These are phyloP conservation scores for Drosophila ambigua DNA, from an alignment of 1,140 invertebrate genomes.

Conservation along the genomic window DNA sequence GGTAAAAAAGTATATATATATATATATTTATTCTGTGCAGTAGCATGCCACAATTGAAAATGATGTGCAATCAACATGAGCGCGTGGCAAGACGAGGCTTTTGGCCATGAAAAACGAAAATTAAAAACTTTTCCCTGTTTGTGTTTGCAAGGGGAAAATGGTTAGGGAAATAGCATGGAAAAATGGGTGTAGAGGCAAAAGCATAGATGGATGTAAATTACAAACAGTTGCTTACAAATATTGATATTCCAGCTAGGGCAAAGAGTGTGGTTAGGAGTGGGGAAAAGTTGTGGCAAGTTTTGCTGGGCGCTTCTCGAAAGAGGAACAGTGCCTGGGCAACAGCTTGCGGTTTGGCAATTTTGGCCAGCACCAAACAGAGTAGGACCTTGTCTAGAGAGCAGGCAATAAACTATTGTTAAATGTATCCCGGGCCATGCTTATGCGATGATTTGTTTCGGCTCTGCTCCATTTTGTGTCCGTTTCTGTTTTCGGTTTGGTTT, in stretches of 20 bases:
- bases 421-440: slow-evolving; percentile 2
- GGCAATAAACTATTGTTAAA: slow-evolving; percentile 58
- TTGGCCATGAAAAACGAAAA: slow-evolving; percentile 75
- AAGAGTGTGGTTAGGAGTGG: neutral
- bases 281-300: slow-evolving; percentile 37
- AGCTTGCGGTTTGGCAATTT: slow-evolving; percentile 55
- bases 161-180: too few species aligned
- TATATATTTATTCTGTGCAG: too few species aligned
- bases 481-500: slow-evolving; percentile 4
- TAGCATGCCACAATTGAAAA: slow-evolving; percentile 54
- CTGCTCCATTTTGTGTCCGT: slow-evolving; percentile 12
- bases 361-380: slow-evolving; percentile 11
- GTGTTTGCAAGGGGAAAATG: slow-evolving; percentile 11
- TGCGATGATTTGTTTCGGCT: slow-evolving; percentile 39
- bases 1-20: slow-evolving; percentile 28
- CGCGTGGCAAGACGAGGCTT: slow-evolving; percentile 23
- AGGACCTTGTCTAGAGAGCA: slow-evolving; percentile 42
- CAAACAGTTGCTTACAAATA: slow-evolving; percentile 70
- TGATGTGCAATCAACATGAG: slow-evolving; percentile 68
- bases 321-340: slow-evolving; percentile 29
- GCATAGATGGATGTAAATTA: slow-evolving; percentile 61
- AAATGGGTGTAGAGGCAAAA: neutral
- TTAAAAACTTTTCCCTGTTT: slow-evolving; percentile 72
- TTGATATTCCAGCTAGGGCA: slow-evolving; percentile 57
- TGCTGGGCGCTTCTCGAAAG: neutral